phyloP scores from a whole-genome alignment of 1,140 invertebrate genomes.

The Zaprionus capensis region DNA sequence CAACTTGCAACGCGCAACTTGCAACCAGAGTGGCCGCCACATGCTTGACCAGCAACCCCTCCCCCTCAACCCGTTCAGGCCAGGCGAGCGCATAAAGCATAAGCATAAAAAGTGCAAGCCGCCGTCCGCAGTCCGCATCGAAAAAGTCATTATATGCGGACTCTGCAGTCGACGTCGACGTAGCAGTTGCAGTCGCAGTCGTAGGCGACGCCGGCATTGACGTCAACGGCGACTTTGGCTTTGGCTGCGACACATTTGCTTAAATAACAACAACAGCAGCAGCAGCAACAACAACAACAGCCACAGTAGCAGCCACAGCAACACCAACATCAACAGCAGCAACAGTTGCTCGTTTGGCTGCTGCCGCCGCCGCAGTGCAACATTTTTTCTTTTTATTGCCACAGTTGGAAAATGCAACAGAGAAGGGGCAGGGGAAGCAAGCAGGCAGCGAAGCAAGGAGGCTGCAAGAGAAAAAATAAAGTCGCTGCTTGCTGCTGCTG shows the following conservation, averaged over 20 bases:
- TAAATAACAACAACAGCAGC: conserved; percentile 71
- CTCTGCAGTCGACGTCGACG: conserved; percentile 30
- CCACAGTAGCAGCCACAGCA: conserved; percentile 32
- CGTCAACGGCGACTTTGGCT: conserved; percentile 63
- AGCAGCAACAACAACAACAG: conserved; percentile 44
- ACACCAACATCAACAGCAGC: conserved; percentile 29
- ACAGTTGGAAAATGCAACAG: conserved; percentile 68
- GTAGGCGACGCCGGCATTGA: conserved; percentile 14
- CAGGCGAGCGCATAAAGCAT: conserved; percentile 78
- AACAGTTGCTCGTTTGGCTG: conserved; percentile 30
- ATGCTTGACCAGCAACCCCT: conserved; percentile 63
- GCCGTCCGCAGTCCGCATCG: conserved; percentile 70
- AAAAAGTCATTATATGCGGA: conserved; percentile 81
- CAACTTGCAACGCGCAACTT: conserved; percentile 32
- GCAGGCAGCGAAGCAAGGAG: conserved; percentile 8
- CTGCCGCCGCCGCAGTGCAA: conserved; percentile 34
- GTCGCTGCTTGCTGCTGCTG: conserved; percentile 21
- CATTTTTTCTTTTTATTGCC: conserved; percentile 63
- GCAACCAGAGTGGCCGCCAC: conserved; percentile 47
- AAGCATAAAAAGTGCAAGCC: conserved; percentile 70
- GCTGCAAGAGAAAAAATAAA: conserved; percentile 17
- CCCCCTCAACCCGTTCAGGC: neutral
- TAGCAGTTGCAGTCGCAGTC: conserved; percentile 18
- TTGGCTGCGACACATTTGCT: conserved; percentile 82
- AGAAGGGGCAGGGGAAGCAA: conserved; percentile 7